Conservation (phyloP, 1,140 invertebrate genomes). For the Homarus americanus region DNA sequence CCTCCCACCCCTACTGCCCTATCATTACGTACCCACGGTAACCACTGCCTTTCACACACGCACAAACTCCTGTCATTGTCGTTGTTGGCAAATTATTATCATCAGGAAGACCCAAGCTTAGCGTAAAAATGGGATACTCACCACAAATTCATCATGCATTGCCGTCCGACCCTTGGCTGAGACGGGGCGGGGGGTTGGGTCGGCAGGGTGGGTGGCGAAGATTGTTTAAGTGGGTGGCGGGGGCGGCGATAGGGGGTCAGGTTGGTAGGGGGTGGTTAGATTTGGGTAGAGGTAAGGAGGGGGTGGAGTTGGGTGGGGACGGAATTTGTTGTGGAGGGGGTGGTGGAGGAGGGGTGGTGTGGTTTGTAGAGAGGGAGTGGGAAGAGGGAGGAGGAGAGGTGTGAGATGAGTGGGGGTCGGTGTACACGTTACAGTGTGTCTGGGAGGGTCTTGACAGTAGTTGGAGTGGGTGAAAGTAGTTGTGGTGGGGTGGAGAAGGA, state of each 20-base stretch:
- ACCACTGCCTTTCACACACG: constrained; percentile 46
- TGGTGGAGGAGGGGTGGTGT: too few relatives aligned
- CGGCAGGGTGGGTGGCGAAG: background rate
- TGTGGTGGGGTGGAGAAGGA: too few relatives aligned
- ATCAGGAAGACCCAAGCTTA: constrained; percentile 39
- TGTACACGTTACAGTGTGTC: too few relatives aligned
- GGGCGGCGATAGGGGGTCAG: background rate
- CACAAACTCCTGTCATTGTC: constrained; percentile 53
- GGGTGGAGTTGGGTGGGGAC: background rate
- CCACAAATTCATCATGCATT: constrained; percentile 18
- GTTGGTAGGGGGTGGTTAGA: too few relatives aligned
- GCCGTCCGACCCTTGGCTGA: background rate
- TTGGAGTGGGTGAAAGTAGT: too few relatives aligned
- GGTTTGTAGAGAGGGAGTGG: background rate
- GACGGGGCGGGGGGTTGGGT: background rate
- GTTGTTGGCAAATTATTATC: constrained; percentile 47
- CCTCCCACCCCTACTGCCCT: constrained; percentile 10
- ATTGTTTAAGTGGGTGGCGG: background rate
- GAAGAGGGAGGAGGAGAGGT: background rate
- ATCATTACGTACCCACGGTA: constrained; percentile 38
- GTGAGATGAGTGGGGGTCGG: background rate
- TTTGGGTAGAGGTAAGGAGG: too few relatives aligned
- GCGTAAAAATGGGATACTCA: constrained; percentile 29
- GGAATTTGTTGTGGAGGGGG: background rate
- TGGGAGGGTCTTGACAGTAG: too few relatives aligned